A percentile compares a stretch with the other conserved stretches of the same genome.
phyloP scores from a whole-genome alignment of 2,797 vertebrate genomes.

The Typhlichthys eigenmanni region DNA sequence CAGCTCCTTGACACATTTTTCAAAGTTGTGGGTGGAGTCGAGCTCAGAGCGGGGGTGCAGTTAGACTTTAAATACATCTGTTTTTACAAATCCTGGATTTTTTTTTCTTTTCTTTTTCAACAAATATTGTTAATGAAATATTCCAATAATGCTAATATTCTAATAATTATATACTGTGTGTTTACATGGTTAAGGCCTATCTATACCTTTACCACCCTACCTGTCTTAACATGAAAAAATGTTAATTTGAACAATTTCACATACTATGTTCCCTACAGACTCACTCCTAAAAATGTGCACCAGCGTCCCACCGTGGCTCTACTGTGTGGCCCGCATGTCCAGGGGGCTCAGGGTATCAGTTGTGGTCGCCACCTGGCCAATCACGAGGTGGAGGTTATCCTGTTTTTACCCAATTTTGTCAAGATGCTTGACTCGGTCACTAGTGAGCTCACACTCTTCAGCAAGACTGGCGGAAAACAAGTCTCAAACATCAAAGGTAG shows the following conservation, averaged over 20 bases:
- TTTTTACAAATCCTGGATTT: too few relatives aligned
- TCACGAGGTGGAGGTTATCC: constrained; percentile 93
- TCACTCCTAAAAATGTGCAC: constrained; percentile 98
- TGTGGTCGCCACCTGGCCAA: constrained; percentile 96
- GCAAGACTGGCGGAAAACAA: constrained; percentile 90
- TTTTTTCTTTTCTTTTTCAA: too few relatives aligned
- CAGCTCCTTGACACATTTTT: too few relatives aligned
- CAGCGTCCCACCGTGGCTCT: constrained; percentile 93
- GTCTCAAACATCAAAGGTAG: constrained; percentile 94
- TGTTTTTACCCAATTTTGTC: constrained; percentile 96
- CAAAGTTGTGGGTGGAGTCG: too few relatives aligned
- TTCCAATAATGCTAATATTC: too few relatives aligned
- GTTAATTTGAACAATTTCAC: not conserved
- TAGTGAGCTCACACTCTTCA: constrained; percentile 90
- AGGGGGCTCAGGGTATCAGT: constrained; percentile 98
- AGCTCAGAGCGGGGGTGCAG: too few relatives aligned
- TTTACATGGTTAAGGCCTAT: too few relatives aligned
- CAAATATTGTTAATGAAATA: too few relatives aligned
- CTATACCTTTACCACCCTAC: too few relatives aligned
- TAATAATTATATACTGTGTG: too few relatives aligned
- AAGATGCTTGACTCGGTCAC: constrained; percentile 97
- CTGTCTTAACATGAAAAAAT: too few relatives aligned
- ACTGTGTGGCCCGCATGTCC: constrained; percentile 93
- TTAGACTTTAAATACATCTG: too few relatives aligned
- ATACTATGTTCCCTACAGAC: constrained; percentile 63